Base-by-base conservation (phyloP, 2,113 vertebrate genomes). In the Tinamus guttatus region DNA sequence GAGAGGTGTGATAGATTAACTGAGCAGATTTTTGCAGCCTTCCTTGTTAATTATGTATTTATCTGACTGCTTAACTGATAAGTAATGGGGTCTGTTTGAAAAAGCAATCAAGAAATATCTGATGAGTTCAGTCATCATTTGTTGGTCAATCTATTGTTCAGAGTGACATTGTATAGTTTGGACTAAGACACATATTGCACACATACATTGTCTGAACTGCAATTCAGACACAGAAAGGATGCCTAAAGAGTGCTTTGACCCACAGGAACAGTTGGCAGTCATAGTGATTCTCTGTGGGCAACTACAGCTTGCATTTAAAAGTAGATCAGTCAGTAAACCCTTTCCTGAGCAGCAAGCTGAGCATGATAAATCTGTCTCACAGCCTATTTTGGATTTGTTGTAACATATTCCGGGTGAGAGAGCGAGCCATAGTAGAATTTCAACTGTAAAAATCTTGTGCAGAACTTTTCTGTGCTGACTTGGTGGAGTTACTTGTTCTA, bases 111-210 rank as follows among this genome's bases (percentile, higher is more conserved):
- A 41, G 30, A 77, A 73, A 3, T 69, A 2, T 28, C 40, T 20
- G 25, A 21, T 30, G 4, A 21, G 20, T 41, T 38, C 28, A 20
- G 34, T 9, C 45, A 49, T 59, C 38, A 17, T 27, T 11, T 43
- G 9, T 38, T 76, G 41, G 5, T 5, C 52, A 24, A 0, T 30
- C 19, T 77, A 25, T 28, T 41, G 40, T 4, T 36, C 36, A 4
- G 54, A 27, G 0, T 41, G 22, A 3, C 13, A 5, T 59, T 83
- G 43, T 59, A 68, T 13, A 30, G 13, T 13, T 41, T 60, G 8
- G 47, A n/a, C 11, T 25, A 5, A 28, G 8, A 11, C 8, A 2
- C 11, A 7, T 49, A 14, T n/a, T 0, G 1, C 41, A 45, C 20
- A n/a, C 49, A 49, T 49, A 49, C 49, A 24, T 24, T 22, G 49